Evolutionary conservation across 2,888 invertebrate genomes (phyloP), one percentile per base, ranked within the genome.

Genomic region (Scaptomyza parva): DNA sequence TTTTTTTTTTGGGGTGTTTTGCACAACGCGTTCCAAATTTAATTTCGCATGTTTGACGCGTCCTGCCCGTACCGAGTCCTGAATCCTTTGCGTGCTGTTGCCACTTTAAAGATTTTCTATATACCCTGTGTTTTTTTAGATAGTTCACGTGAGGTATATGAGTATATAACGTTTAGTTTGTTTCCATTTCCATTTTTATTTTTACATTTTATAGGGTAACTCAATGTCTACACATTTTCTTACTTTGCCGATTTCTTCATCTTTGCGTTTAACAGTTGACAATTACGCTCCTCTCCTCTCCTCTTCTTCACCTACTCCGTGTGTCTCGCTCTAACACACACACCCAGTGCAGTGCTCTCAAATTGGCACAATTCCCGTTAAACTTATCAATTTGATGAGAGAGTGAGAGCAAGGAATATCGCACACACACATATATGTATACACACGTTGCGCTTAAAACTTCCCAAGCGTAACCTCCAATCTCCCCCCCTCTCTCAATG

Each of bases 281-380:
- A 81, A 79, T 77, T 79, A 77, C 75, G 40, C 11, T 59, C 50
- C 52, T 39, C 22, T 17, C 22, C 20, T 5, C 3, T 40, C 14
- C 18, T n/a, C n/a, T n/a, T n/a, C 4, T 4, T 8, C 2, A 3
- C n/a, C 11, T 11, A 41, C 22, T 53, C 65, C n/a, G n/a, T n/a
- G n/a, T n/a, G 11, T 30, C 33, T 33, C 6, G 5, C 33, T 7
- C 9, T 30, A 4, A 47, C 43, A 17, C 59, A 51, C 20, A 51
- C 33, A 28, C 35, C 2, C 45, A 26, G 26, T 51, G 22, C 47
- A 37, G 53, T 50, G 28, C 53, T 50, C 35, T 59, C 69, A 88
- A 86, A 88, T 86, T 88, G 86, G 80, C 86, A 85, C 86, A 88
- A 83, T 85, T 87, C 85, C 76, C 71, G 76, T 74, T 87, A 82